These are phyloP conservation scores for Agonopterix subpropinquella DNA, from an alignment of 2,888 invertebrate species.

Conservation along the genomic window DNA sequence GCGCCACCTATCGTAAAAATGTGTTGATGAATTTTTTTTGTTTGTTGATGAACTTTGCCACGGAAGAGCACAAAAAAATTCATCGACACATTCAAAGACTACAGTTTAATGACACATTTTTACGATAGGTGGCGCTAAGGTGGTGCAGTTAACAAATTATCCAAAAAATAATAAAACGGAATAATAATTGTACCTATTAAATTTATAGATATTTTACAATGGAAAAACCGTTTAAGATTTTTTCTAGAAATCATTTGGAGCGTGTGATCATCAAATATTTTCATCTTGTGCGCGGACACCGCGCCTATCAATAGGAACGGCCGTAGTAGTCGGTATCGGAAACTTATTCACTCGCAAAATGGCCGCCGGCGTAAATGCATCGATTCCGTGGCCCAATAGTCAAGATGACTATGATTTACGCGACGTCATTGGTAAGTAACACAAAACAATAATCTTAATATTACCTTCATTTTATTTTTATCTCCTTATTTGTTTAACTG, in stretches of 20 bases:
- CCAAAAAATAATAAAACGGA: too few species aligned
- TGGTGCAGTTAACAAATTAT: too few species aligned
- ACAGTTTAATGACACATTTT: too few species aligned
- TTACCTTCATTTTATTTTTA: too few species aligned
- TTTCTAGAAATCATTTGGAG: constrained; percentile 44
- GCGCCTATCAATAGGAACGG: constrained; percentile 39
- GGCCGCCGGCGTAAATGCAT: constrained; percentile 47
- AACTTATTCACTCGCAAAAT: constrained; percentile 47
- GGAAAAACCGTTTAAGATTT: neutral
- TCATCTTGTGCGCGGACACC: constrained; percentile 60
- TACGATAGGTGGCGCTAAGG: too few species aligned
- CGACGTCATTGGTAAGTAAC: constrained; percentile 91
- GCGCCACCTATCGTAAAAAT: too few species aligned
- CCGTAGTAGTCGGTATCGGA: constrained; percentile 32
- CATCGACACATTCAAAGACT: too few species aligned
- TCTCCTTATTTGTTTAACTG: neutral
- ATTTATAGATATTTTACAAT: too few species aligned
- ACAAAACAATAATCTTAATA: neutral
- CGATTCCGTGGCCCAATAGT: constrained; percentile 88
- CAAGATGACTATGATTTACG: constrained; percentile 94
- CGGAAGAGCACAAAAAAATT: too few species aligned
- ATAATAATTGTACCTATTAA: too few species aligned
- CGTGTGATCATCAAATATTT: constrained; percentile 42
- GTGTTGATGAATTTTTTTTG: too few species aligned
- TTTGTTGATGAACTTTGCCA: too few species aligned